These are phyloP conservation scores for Nannobrachium achirus DNA, from an alignment of 2,113 vertebrate species.

Conservation along the genomic window DNA sequence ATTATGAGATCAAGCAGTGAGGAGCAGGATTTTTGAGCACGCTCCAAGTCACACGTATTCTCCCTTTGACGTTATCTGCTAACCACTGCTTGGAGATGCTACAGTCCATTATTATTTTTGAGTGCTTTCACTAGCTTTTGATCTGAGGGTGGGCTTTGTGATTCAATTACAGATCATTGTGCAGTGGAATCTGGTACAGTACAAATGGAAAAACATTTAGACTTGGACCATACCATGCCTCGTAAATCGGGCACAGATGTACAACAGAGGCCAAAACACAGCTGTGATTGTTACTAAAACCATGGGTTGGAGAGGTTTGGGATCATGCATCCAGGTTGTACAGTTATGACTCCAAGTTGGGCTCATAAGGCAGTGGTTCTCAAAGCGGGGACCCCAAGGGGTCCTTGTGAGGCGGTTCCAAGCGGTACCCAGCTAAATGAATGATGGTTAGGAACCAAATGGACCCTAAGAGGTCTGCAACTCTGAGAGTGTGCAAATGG, in stretches of 20 bases:
- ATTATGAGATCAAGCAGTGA: neutral
- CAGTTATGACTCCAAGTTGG: neutral
- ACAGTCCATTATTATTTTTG: neutral
- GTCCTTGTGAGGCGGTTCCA: too few relatives aligned
- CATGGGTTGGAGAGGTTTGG: neutral
- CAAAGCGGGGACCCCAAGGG: too few relatives aligned
- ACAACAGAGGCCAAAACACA: conserved; percentile 38
- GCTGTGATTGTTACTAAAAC: conserved; percentile 41
- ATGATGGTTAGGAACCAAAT: too few relatives aligned
- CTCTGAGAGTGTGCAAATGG: too few relatives aligned
- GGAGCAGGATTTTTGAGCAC: neutral
- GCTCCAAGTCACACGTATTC: conserved; percentile 16
- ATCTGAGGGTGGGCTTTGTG: conserved; percentile 1
- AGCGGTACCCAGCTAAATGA: too few relatives aligned
- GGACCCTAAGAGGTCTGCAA: too few relatives aligned
- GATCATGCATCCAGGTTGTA: conserved; percentile 13
- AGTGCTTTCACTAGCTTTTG: conserved; percentile 10
- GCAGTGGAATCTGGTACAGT: conserved; percentile 23
- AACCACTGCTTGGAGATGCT: neutral
- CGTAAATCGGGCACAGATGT: conserved; percentile 61
- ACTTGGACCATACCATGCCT: conserved; percentile 26
- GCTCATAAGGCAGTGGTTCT: too few relatives aligned
- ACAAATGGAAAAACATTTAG: conserved; percentile 42
- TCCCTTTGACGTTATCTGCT: conserved; percentile 4
- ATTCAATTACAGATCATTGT: conserved; percentile 44